phyloP scores from a whole-genome alignment of 2,797 vertebrate genomes.

The Chelonia mydas region DNA sequence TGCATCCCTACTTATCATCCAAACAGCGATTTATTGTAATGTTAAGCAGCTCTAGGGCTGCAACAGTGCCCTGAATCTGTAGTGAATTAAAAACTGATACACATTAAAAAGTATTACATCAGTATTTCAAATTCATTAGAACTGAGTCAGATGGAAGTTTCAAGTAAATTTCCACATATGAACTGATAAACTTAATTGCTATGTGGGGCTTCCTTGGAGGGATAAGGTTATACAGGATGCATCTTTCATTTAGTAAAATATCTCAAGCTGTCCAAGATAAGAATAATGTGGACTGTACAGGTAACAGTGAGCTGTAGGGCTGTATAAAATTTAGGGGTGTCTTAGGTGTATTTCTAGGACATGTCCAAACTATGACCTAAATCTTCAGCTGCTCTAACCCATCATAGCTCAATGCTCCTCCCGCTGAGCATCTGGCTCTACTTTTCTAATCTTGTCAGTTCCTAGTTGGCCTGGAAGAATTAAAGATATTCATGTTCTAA shows the following conservation, averaged over 20 bases:
- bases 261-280: neutral
- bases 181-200: constrained; percentile 21
- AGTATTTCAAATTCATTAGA: constrained; percentile 45
- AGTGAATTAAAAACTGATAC: constrained; percentile 78
- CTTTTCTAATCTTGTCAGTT: neutral
- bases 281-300: neutral
- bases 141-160: constrained; percentile 71
- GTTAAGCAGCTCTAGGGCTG: constrained; percentile 70
- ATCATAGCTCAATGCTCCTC: neutral
- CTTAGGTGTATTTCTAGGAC: neutral
- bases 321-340: neutral
- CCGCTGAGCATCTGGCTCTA: neutral
- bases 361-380: rapidly evolving
- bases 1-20: constrained; percentile 60
- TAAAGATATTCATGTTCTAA: neutral
- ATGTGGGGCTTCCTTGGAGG: constrained; percentile 42
- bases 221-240: neutral
- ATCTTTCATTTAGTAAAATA: neutral
- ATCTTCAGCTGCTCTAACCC: neutral
- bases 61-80: constrained; percentile 72
- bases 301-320: neutral
- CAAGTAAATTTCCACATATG: constrained; percentile 59
- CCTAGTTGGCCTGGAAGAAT: neutral
- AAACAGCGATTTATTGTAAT: constrained; percentile 71
- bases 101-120: constrained; percentile 72